Base-by-base conservation (phyloP, 2,797 vertebrate genomes). In the Astyanax mexicanus region DNA sequence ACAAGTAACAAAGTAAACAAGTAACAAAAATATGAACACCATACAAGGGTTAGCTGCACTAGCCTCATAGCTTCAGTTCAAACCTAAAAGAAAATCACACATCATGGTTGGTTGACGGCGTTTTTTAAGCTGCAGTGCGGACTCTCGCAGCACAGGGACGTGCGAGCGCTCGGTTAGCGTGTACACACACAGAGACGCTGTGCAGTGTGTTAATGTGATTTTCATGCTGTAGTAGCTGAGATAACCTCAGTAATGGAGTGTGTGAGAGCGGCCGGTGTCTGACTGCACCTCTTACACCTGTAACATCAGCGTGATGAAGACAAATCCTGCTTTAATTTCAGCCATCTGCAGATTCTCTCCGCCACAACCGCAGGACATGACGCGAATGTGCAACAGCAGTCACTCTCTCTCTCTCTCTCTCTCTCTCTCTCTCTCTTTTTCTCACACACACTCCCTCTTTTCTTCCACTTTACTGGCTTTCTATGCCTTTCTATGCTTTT, bases 271-370 rank as follows among this genome's bases (percentile, higher is more conserved):
- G n/a, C 64, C 32, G 17, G 12, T 57, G 62, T 58, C 64, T 68
- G 52, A 37, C 62, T n/a, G 62, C 61, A 44, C 19, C 40, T 44
- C 42, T 65, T 40, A 45, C 62, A 17, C 23, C 1, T 5, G 1
- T 38, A 73, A 68, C 55, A 67, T 55, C 32, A 19, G 4, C 0
- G 38, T 74, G 64, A 74, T 71, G 21, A 72, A 75, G 74, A 72
- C 68, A 69, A 81, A 75, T 68, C 58, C 27, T 61, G 75, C 15
- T 75, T 78, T 81, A 60, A 70, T 72, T 72, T 60, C 29, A 67
- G 3, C 25, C 71, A 81, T 67, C 68, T 72, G 72, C 69, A 38
- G 55, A 74, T 32, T 58, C 38, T 61, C 42, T 60, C 55, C 47
- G 13, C 68, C 60, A 45, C 78, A 70, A 38, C 54, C 21, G 62